Percentiles rank a stretch among this genome's conserved stretches.
Evolutionary conservation across 2,888 invertebrate genomes (phyloP).

Genomic region (Peribatodes rhomboidaria): DNA sequence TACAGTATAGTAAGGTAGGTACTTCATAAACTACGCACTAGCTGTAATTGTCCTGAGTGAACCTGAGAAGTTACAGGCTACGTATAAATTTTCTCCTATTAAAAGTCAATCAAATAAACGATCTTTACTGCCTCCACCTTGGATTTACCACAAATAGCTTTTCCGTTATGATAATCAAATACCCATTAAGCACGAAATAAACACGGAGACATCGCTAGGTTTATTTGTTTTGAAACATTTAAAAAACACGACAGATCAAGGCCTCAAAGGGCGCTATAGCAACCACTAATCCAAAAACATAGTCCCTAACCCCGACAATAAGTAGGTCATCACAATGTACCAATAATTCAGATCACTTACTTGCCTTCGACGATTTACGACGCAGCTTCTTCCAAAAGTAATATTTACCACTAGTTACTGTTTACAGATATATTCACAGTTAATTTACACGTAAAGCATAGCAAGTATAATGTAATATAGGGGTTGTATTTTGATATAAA

Average conservation of each 20-base stretch:
- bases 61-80: background rate
- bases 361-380: conserved; percentile 68
- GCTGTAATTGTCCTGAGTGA: no score
- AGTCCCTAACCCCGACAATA: conserved; percentile 52
- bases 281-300: conserved; percentile 35
- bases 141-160: conserved; percentile 16
- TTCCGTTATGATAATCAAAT: conserved; percentile 23
- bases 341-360: conserved; percentile 77
- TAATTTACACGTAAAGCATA: conserved; percentile 7
- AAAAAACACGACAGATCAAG: conserved; percentile 25
- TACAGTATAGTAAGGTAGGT: no score
- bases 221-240: conserved; percentile 16
- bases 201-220: conserved; percentile 6
- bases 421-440: conserved; percentile 9
- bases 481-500: conserved; percentile 52
- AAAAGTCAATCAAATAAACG: background rate
- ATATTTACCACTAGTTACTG: conserved; percentile 23
- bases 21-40: background rate
- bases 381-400: conserved; percentile 62
- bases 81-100: conserved; percentile 1
- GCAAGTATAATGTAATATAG: conserved; percentile 17
- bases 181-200: conserved; percentile 27
- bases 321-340: conserved; percentile 82
- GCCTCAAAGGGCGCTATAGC: conserved; percentile 30
- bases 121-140: background rate